phyloP scores from a whole-genome alignment of 2,113 vertebrate species.

The Xenopus borealis region DNA sequence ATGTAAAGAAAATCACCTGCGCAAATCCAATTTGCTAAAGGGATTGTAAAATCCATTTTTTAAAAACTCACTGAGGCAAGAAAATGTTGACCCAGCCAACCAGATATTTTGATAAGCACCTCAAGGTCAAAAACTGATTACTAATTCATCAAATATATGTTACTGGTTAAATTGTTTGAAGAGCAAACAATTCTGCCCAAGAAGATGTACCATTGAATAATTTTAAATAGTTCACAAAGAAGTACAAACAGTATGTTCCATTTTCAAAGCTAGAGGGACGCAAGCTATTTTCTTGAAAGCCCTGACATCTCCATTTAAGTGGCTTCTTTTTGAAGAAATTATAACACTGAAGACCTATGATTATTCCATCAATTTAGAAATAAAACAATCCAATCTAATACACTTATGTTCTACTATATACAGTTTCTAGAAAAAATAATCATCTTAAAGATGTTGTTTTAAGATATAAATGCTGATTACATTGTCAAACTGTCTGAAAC shows the following conservation, averaged over 20 bases:
- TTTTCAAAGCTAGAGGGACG: constrained; percentile 68
- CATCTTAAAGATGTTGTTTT: constrained; percentile 75
- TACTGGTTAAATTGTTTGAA: constrained; percentile 54
- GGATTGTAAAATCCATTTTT: constrained; percentile 65
- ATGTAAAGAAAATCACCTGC: constrained; percentile 61
- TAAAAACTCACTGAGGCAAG: constrained; percentile 59
- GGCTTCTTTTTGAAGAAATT: constrained; percentile 67
- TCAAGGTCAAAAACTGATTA: constrained; percentile 65
- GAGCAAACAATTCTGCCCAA: constrained; percentile 56
- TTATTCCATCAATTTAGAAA: constrained; percentile 51
- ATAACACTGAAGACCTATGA: constrained; percentile 64
- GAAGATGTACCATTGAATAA: constrained; percentile 56
- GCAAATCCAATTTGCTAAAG: constrained; percentile 67
- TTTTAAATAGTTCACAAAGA: constrained; percentile 46
- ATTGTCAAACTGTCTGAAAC: constrained; percentile 68
- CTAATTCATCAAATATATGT: constrained; percentile 65
- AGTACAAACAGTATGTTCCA: constrained; percentile 61
- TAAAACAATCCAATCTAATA: constrained; percentile 37
- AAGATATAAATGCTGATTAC: constrained; percentile 67
- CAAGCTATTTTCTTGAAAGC: constrained; percentile 63
- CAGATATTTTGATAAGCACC: constrained; percentile 60
- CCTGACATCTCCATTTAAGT: constrained; percentile 68
- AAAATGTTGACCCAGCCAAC: constrained; percentile 57
- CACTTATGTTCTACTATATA: constrained; percentile 54
- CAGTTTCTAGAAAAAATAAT: constrained; percentile 70